Percentiles rank a stretch among this genome's conserved stretches.
These are phyloP conservation scores for Pollachius pollachius DNA, from an alignment of 2,113 vertebrate genomes.

Conservation along the genomic window DNA sequence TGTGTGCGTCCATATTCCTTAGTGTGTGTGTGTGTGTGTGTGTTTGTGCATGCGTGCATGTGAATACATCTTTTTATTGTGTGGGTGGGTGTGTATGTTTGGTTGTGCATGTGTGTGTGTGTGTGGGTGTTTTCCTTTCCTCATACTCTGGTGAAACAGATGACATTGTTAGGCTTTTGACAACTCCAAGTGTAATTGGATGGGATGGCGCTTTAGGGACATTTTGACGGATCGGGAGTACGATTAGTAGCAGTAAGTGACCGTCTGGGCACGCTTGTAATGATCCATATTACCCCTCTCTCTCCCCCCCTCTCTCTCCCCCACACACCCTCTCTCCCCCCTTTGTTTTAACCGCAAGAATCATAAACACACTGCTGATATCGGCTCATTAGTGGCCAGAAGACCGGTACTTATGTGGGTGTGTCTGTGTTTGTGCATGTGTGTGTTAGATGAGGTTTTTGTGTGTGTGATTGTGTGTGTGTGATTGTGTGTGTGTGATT, in stretches of 20 bases:
- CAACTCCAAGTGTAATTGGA: conserved; percentile 22
- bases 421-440: background rate
- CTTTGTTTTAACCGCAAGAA: conserved; percentile 31
- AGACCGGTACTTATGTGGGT: no score
- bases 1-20: no score
- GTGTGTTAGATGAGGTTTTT: background rate
- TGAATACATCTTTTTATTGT: no score
- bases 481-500: background rate
- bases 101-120: background rate
- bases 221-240: conserved; percentile 62
- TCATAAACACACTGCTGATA: conserved; percentile 44
- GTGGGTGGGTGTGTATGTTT: background rate
- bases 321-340: conserved; percentile 24
- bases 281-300: conserved; percentile 7
- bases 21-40: background rate
- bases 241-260: conserved; percentile 65
- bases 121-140: conserved; percentile 5
- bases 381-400: conserved; percentile 45
- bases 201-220: conserved; percentile 46
- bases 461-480: background rate
- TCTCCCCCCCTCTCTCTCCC: conserved; percentile 11
- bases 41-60: background rate
- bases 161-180: background rate
- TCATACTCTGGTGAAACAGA: conserved; percentile 23
- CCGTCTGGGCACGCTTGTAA: conserved; percentile 32